These are phyloP conservation scores for Aphidius colemani DNA, from an alignment of 2,888 invertebrate genomes.

Conservation along the genomic window DNA sequence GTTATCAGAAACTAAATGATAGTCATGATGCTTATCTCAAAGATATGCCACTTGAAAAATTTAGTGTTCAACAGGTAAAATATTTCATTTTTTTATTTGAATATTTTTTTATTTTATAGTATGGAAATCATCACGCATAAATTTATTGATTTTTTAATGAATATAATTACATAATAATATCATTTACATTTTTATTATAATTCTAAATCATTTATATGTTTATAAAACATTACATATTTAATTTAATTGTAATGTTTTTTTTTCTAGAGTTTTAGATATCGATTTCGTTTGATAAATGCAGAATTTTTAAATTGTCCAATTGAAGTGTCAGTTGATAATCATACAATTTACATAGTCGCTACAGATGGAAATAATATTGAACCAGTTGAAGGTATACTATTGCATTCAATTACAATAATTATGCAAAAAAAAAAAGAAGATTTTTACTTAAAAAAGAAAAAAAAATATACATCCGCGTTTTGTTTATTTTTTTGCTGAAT, in stretches of 20 bases:
- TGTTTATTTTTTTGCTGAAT: too few species aligned
- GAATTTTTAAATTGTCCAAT: conserved; percentile 88
- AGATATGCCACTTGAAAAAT: conserved; percentile 67
- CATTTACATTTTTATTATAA: too few species aligned
- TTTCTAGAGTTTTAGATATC: conserved; percentile 72
- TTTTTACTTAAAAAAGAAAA: not conserved
- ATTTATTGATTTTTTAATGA: not conserved
- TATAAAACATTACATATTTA: too few species aligned
- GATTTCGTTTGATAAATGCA: conserved; percentile 82
- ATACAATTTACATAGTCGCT: conserved; percentile 76
- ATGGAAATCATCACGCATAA: not conserved
- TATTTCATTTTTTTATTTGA: not conserved
- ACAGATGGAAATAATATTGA: conserved; percentile 81
- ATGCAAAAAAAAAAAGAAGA: too few species aligned
- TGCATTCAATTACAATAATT: too few species aligned
- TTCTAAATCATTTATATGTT: too few species aligned
- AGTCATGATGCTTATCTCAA: conserved; percentile 55
- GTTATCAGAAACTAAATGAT: conserved; percentile 61
- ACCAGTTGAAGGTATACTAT: conserved; percentile 67
- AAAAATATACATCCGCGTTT: too few species aligned
- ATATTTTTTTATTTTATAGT: not conserved
- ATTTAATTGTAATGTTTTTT: not conserved
- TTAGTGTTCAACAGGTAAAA: conserved; percentile 70
- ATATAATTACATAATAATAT: too few species aligned
- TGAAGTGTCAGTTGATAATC: conserved; percentile 81